Evolutionary conservation across 2,888 invertebrate species (phyloP), one percentile per base, ranked within the genome.

Genomic region (Heliothis peltigera): DNA sequence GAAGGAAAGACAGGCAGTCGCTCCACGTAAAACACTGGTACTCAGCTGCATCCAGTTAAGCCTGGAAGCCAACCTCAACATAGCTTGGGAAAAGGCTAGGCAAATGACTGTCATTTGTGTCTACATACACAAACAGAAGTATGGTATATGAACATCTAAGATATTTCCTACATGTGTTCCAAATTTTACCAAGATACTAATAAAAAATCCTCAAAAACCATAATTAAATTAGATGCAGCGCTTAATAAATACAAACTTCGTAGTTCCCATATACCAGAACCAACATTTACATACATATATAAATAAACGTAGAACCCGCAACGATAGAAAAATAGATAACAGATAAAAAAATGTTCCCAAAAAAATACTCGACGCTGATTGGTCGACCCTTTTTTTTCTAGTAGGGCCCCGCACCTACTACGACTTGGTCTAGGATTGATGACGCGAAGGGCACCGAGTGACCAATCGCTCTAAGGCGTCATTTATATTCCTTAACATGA

Each of bases 241-340:
- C 5, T 60, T 39, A 19, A 0, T 1, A 42, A 10, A 19, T 10
- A 46, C 21, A 18, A 21, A 46, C n/a, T 22, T 47, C 8, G 17
- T 42, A 15, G 15, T 0, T 6, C 10, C 6, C 15, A 17, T 8
- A 42, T 42, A 17, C 19, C 22, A 48, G 25, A 25, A 22, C 19
- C 17, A 3, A 21, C 18, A 1, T n/a, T 22, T 39, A 28, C 18
- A 32, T 15, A 51, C n/a, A 61, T 39, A 69, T 17, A 46, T 15
- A 51, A n/a, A 61, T 39, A 69, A 19, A 46, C 17, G 28, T 21
- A 4, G 15, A 32, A 19, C 21, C 44, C 69, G 39, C 47, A 28
- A 56, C 58, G 18, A 62, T 8, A 22, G 42, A 61, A 19, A 66
- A 70, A 70, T 62, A 66, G 70, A 66, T 66, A 66, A 66, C 51